Evolutionary conservation across 2,113 vertebrate species (phyloP).

Genomic region (Odocoileus hemionus): DNA sequence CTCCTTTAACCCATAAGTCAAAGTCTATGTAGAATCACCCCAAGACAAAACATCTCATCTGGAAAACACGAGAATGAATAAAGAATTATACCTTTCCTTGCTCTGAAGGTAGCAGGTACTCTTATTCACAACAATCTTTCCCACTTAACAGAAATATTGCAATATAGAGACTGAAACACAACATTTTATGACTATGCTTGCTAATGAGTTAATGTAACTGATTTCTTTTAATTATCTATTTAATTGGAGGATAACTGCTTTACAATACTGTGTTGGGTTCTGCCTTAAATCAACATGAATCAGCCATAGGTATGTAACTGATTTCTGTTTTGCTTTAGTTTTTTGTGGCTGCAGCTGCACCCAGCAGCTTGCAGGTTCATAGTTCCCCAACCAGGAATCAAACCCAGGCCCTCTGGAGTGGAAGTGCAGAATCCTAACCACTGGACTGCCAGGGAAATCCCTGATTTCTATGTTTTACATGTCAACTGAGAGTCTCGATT

Average conservation of each 20-base stretch:
- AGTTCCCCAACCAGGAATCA: neutral
- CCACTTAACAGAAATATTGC: constrained; percentile 28
- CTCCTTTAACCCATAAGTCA: constrained; percentile 1
- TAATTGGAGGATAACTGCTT: neutral
- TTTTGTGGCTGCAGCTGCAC: neutral
- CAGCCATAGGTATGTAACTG: neutral
- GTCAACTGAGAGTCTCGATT: neutral
- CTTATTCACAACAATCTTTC: constrained; percentile 2
- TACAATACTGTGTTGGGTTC: neutral
- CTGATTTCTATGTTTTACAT: constrained; percentile 22
- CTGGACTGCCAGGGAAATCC: neutral
- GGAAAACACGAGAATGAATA: constrained; percentile 25
- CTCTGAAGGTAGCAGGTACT: neutral
- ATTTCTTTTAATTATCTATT: neutral
- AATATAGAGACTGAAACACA: constrained; percentile 5
- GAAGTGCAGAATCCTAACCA: neutral
- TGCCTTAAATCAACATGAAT: neutral
- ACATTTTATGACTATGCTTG: constrained; percentile 22
- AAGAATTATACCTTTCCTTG: neutral
- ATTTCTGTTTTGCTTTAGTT: neutral
- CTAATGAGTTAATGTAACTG: constrained; percentile 8
- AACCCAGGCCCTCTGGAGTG: neutral
- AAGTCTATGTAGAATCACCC: neutral
- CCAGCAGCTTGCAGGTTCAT: neutral
- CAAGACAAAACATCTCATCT: constrained; percentile 31